phyloP scores from a whole-genome alignment of 2,113 vertebrate genomes.

The Pterocles orientalis region DNA sequence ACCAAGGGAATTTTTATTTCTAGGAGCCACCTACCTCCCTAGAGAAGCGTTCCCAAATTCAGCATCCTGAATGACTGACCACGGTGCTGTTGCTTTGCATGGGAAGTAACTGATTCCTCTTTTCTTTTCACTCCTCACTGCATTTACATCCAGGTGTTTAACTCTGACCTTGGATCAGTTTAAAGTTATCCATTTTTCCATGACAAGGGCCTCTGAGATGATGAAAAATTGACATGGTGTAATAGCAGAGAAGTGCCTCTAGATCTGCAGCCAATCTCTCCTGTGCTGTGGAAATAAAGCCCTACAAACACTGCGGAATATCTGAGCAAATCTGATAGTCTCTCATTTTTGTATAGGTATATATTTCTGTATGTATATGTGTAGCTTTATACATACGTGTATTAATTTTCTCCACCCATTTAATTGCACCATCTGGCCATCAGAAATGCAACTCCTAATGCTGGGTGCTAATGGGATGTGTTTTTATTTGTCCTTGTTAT shows the following conservation, averaged over 20 bases:
- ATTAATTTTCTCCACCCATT: constrained; percentile 49
- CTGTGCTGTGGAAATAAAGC: background rate
- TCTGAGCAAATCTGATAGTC: background rate
- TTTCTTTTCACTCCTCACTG: background rate
- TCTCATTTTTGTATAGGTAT: background rate
- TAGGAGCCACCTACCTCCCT: background rate
- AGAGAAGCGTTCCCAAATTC: background rate
- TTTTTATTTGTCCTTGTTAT: constrained; percentile 71
- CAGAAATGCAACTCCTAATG: constrained; percentile 14
- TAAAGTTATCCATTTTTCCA: constrained; percentile 31
- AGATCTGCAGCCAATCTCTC: constrained; percentile 8
- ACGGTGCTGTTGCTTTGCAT: background rate
- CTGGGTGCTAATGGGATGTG: constrained; percentile 30
- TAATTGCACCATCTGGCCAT: constrained; percentile 35
- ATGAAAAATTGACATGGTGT: constrained; percentile 54
- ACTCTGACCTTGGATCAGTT: constrained; percentile 37
- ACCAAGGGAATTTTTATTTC: background rate
- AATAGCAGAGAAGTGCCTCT: constrained; percentile 27
- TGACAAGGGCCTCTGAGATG: background rate
- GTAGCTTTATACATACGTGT: background rate
- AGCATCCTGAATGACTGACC: background rate
- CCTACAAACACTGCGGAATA: background rate
- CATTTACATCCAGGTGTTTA: constrained; percentile 34
- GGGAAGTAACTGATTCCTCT: background rate
- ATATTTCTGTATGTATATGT: background rate